Conservation (phyloP, 2,113 vertebrate species). For the Capricornis sumatraensis region DNA sequence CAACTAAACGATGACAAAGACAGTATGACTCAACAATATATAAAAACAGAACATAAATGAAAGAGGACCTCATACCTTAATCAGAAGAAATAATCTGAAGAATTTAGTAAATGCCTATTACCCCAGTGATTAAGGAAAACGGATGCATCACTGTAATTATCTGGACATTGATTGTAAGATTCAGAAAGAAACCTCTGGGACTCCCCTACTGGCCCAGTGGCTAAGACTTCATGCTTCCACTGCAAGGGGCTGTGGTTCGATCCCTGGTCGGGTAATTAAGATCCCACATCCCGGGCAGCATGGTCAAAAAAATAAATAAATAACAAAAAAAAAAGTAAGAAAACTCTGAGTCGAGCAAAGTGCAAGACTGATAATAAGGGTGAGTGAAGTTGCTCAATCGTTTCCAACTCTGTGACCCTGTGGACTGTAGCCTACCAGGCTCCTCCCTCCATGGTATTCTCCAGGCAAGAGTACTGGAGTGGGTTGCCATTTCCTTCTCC, state of each 20-base stretch:
- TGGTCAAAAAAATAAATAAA: neutral
- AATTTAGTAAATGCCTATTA: neutral
- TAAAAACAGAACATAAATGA: neutral
- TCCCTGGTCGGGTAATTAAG: neutral
- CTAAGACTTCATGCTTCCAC: neutral
- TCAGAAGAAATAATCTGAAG: neutral
- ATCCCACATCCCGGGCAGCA: neutral
- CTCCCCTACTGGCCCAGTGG: neutral
- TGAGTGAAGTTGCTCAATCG: no score
- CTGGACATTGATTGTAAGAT: neutral
- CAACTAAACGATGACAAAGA: neutral
- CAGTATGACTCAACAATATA: neutral
- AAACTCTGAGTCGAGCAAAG: neutral
- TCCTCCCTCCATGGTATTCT: no score
- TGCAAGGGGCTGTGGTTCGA: neutral
- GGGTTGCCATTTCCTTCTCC: no score
- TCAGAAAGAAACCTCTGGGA: neutral
- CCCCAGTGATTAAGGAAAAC: neutral
- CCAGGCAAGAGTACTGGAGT: no score
- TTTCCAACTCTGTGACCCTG: no score
- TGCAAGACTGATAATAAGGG: neutral
- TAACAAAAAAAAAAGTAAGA: neutral
- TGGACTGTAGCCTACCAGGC: no score
- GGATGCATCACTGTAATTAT: neutral
- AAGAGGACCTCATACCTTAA: neutral